Evolutionary conservation across 1,140 invertebrate genomes (phyloP), one percentile per base, ranked within the genome.

Genomic region (Oscheius sp.): DNA sequence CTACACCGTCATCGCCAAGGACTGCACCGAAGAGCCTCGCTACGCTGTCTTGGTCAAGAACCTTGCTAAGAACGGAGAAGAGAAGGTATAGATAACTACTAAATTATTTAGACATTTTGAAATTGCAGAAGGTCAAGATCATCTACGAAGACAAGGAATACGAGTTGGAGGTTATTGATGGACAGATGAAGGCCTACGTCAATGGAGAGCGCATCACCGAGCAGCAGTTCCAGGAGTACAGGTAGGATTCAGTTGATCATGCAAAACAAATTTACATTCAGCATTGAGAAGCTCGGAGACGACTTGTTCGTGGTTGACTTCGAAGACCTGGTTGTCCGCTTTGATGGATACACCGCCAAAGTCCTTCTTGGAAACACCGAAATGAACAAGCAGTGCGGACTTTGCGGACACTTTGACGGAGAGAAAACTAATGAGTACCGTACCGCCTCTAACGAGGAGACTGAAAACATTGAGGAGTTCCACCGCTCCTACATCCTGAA

Each of bases 21-120:
- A 80, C 58, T 80, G 79, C 69, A 78, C 77, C 28, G 69, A 77
- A 15, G 32, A 68, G 66, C 79, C 79, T 31, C 38, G 62, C 23
- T 80, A 82, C 75, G 79, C 79, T 32, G 78, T 80, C 58, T 38
- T 81, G 42, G n/a, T 66, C 38, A 78, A 73, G 73, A 65, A 66
- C n/a, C 26, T 42, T 35, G 36, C 34, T 18, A 55, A 73, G 35
- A 61, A 68, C 49, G 23, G n/a, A n/a, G 75, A 76, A 13, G 35
- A 73, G 31, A 72, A 46, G 29, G n/a, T n/a, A n/a, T n/a, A 13
- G 42, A n/a, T 13, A n/a, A 45, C 42, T 45, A 13, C 13, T 45
- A n/a, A n/a, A n/a, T n/a, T n/a, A n/a, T n/a, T n/a, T n/a, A n/a
- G n/a, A n/a, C n/a, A n/a, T n/a, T n/a, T n/a, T 45, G 62, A 45